Percentiles rank a stretch among this genome's conserved stretches.
These are phyloP conservation scores for Armadillidium nasatum DNA, from an alignment of 1,140 invertebrate species.

Conservation along the genomic window DNA sequence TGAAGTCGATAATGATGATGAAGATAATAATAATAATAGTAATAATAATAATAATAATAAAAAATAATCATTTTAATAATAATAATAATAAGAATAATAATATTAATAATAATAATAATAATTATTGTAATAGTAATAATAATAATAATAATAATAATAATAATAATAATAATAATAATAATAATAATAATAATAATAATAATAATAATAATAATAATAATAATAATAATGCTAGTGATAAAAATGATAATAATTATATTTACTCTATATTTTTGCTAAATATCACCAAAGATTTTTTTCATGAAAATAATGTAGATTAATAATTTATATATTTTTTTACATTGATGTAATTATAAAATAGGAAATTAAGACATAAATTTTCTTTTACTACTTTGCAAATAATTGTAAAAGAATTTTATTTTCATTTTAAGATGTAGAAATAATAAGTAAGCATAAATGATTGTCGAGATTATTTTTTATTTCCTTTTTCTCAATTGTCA, in stretches of 20 bases:
- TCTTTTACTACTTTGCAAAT: too few relatives aligned
- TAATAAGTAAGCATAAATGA: background rate
- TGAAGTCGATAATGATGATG: too few relatives aligned
- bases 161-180: constrained; percentile 11
- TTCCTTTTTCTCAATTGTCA: background rate
- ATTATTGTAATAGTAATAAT: background rate
- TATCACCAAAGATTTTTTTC: too few relatives aligned
- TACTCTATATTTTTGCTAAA: too few relatives aligned
- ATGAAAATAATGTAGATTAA: too few relatives aligned
- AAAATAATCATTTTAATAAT: too few relatives aligned
- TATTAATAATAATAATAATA: background rate
- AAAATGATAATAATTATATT: background rate
- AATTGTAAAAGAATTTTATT: background rate
- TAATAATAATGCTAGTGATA: background rate
- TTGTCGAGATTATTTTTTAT: background rate
- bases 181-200: constrained; percentile 12
- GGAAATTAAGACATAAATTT: too few relatives aligned
- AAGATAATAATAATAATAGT: too few relatives aligned
- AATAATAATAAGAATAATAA: background rate
- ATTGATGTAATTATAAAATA: too few relatives aligned
- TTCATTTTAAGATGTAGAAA: background rate
- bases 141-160: constrained; percentile 1
- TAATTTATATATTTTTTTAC: too few relatives aligned
- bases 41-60: background rate
- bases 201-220: constrained; percentile 16